These are phyloP conservation scores for Rhamnusium bicolor DNA, from an alignment of 2,888 invertebrate genomes.

Conservation along the genomic window DNA sequence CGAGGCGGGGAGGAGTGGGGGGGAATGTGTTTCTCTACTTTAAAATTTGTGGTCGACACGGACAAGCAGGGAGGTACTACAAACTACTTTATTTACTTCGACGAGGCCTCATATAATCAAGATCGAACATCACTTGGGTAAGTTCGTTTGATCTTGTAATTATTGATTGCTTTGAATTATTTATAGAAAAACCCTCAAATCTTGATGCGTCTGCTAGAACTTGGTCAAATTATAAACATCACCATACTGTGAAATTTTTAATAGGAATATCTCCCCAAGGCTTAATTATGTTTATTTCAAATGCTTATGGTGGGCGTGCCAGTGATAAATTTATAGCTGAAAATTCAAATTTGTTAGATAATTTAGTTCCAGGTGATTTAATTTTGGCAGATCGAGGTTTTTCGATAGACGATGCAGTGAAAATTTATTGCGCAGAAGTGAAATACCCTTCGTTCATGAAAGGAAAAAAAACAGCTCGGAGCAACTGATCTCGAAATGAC, in stretches of 20 bases:
- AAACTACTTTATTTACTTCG: no score
- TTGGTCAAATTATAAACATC: constrained; percentile 52
- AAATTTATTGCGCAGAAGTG: constrained; percentile 9
- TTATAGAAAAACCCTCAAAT: constrained; percentile 40
- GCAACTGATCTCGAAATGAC: constrained; percentile 16
- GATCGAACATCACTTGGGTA: no score
- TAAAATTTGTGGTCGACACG: no score
- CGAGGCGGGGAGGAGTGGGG: no score
- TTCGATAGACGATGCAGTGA: constrained; percentile 24
- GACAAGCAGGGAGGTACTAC: no score
- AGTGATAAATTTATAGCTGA: constrained; percentile 35
- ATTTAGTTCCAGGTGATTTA: constrained; percentile 30
- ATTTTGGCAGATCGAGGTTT: constrained; percentile 33
- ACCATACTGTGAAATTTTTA: constrained; percentile 49
- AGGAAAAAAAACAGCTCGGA: constrained; percentile 23
- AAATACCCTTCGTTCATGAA: constrained; percentile 31
- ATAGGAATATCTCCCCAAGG: constrained; percentile 47
- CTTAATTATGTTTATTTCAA: constrained; percentile 28
- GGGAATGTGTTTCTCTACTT: no score
- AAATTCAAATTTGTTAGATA: constrained; percentile 27
- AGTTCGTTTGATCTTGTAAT: no score
- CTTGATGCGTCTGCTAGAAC: constrained; percentile 30
- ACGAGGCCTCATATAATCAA: no score
- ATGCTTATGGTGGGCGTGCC: constrained; percentile 28
- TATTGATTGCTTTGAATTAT: constrained; percentile 49